Evolutionary conservation across 2,797 vertebrate species (phyloP).

Genomic region (Gymnothorax javanicus): DNA sequence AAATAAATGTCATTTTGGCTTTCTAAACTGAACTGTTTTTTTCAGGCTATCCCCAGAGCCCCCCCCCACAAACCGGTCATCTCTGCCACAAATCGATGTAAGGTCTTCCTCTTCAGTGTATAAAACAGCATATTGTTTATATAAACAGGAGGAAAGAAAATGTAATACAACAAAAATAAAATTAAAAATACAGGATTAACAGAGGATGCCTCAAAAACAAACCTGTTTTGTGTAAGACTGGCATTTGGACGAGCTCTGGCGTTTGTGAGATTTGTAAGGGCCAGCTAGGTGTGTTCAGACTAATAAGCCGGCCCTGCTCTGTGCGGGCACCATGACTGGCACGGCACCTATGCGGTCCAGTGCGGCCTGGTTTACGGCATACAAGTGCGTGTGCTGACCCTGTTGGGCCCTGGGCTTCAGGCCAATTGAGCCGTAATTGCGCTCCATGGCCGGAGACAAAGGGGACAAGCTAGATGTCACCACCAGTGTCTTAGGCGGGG

Average conservation of each 20-base stretch:
- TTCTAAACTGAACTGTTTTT: slow-evolving; percentile 22
- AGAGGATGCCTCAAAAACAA: slow-evolving; percentile 36
- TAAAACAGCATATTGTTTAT: slow-evolving; percentile 4
- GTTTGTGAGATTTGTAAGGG: no score
- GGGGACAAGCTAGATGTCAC: slow-evolving; percentile 91
- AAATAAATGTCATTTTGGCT: slow-evolving; percentile 11
- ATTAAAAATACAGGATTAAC: slow-evolving; percentile 29
- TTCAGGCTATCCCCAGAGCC: background rate
- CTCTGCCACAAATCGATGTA: background rate
- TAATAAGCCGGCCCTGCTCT: slow-evolving; percentile 92
- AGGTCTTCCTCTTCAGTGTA: background rate
- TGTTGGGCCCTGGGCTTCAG: slow-evolving; percentile 78
- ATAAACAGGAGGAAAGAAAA: slow-evolving; percentile 24
- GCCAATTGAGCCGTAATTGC: slow-evolving; percentile 85
- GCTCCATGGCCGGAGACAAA: slow-evolving; percentile 77
- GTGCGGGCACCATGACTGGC: slow-evolving; percentile 95
- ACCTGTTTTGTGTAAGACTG: slow-evolving; percentile 53
- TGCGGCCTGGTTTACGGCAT: slow-evolving; percentile 88
- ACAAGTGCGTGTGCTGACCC: slow-evolving; percentile 82
- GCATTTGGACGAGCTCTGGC: slow-evolving; percentile 65
- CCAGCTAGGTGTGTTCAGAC: slow-evolving; percentile 70
- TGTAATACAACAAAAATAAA: slow-evolving; percentile 11
- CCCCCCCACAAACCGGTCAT: no score
- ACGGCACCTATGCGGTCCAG: slow-evolving; percentile 93
- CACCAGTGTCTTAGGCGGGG: slow-evolving; percentile 89